Percentiles rank a stretch among this genome's conserved stretches.
Conservation (phyloP, 2,113 vertebrate genomes). For the Ptyas mucosa region DNA sequence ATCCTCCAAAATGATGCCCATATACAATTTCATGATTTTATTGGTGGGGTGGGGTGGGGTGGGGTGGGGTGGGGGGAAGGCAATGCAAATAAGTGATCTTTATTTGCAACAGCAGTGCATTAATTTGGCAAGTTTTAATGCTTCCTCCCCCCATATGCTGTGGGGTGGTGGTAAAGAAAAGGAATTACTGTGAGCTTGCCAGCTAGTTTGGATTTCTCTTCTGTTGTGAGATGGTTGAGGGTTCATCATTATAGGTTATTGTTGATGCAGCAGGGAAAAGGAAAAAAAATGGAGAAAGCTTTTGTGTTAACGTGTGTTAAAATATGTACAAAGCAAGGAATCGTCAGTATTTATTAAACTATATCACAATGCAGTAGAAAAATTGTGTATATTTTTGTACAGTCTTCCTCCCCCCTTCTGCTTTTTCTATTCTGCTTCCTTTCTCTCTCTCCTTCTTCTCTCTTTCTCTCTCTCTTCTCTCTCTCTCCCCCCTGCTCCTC, state of each 20-base stretch:
- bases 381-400: slow-evolving; percentile 72
- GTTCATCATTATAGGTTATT: slow-evolving; percentile 68
- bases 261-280: slow-evolving; percentile 53
- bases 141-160: slow-evolving; percentile 43
- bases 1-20: slow-evolving; percentile 67
- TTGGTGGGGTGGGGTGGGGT: slow-evolving; percentile 61
- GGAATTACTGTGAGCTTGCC: slow-evolving; percentile 51
- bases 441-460: slow-evolving; percentile 40
- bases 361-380: slow-evolving; percentile 62
- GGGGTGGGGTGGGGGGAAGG: slow-evolving; percentile 51
- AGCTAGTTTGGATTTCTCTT: slow-evolving; percentile 55
- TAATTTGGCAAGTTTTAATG: slow-evolving; percentile 67
- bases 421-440: slow-evolving; percentile 50
- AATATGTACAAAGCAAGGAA: slow-evolving; percentile 55
- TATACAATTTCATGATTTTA: slow-evolving; percentile 68
- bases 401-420: slow-evolving; percentile 51
- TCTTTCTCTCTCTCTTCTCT: slow-evolving; percentile 41
- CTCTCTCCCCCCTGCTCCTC: slow-evolving; percentile 47
- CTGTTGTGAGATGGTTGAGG: slow-evolving; percentile 47
- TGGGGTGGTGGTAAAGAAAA: slow-evolving; percentile 45
- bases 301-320: slow-evolving; percentile 48
- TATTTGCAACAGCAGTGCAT: slow-evolving; percentile 65
- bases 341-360: slow-evolving; percentile 63
- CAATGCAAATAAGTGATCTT: slow-evolving; percentile 70
- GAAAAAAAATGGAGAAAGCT: slow-evolving; percentile 54